Conservation (phyloP, 2,888 invertebrate genomes). For the Drosophila rellima region DNA sequence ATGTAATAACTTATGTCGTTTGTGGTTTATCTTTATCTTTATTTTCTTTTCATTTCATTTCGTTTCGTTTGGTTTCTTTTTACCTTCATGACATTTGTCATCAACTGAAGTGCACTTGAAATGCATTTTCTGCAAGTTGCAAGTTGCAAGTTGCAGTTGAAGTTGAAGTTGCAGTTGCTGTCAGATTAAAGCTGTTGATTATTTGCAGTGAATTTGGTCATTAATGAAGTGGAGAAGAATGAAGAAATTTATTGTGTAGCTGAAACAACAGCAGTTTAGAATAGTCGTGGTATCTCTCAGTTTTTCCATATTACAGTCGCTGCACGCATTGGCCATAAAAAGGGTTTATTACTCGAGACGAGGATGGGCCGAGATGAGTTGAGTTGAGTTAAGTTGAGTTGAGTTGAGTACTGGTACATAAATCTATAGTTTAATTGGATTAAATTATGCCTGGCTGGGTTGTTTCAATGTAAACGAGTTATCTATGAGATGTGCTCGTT, state of each 20-base stretch:
- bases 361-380: constrained; percentile 7
- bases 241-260: neutral
- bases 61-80: constrained; percentile 20
- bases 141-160: constrained; percentile 37
- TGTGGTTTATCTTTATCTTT: constrained; percentile 69
- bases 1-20: constrained; percentile 62
- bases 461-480: constrained; percentile 45
- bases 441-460: constrained; percentile 71
- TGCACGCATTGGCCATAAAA: constrained; percentile 67
- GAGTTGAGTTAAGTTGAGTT: neutral
- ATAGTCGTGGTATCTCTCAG: neutral
- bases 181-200: constrained; percentile 56
- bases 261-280: constrained; percentile 1
- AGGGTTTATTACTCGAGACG: constrained; percentile 44
- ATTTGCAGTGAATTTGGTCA: constrained; percentile 51
- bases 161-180: constrained; percentile 39
- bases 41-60: constrained; percentile 22
- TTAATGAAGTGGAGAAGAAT: constrained; percentile 26
- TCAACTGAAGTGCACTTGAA: constrained; percentile 67
- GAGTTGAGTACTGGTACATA: constrained; percentile 50
- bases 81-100: constrained; percentile 60
- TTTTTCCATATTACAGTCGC: constrained; percentile 20
- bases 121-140: constrained; percentile 45
- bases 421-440: constrained; percentile 78
- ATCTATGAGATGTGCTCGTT: constrained; percentile 31